These are phyloP conservation scores for Ploceus nigricollis DNA, from an alignment of 2,113 vertebrate genomes.

Conservation along the genomic window DNA sequence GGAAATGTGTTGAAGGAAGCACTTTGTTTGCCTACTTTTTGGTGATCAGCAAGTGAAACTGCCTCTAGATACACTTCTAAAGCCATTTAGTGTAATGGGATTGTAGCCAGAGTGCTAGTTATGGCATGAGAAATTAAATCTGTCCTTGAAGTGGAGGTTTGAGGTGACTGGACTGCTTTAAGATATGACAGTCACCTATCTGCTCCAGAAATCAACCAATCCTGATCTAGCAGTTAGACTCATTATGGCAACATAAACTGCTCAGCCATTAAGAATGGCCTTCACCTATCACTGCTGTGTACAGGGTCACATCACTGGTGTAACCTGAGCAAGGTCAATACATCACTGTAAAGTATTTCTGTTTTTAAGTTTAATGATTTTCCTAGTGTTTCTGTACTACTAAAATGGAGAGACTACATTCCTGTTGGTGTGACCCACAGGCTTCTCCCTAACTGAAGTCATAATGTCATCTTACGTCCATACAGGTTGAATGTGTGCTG, in stretches of 20 bases:
- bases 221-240: not conserved
- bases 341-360: not conserved
- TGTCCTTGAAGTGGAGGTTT: not conserved
- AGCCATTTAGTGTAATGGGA: not conserved
- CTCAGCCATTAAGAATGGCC: not conserved
- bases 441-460: not conserved
- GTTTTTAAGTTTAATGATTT: not conserved
- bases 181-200: not conserved
- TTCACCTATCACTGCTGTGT: not conserved
- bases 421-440: not conserved
- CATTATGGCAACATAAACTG: not conserved
- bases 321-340: not conserved
- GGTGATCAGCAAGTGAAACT: not conserved
- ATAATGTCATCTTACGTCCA: not conserved
- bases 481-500: not conserved
- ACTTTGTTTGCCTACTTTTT: not conserved
- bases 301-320: not conserved
- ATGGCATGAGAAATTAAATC: not conserved
- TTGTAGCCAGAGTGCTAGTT: not conserved
- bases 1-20: not conserved
- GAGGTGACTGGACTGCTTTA: not conserved
- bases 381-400: not conserved
- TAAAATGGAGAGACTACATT: not conserved
- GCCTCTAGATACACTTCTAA: not conserved
- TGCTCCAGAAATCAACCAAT: not conserved